Base-by-base conservation (phyloP, 2,888 invertebrate species). In the Drosophila falleni region DNA sequence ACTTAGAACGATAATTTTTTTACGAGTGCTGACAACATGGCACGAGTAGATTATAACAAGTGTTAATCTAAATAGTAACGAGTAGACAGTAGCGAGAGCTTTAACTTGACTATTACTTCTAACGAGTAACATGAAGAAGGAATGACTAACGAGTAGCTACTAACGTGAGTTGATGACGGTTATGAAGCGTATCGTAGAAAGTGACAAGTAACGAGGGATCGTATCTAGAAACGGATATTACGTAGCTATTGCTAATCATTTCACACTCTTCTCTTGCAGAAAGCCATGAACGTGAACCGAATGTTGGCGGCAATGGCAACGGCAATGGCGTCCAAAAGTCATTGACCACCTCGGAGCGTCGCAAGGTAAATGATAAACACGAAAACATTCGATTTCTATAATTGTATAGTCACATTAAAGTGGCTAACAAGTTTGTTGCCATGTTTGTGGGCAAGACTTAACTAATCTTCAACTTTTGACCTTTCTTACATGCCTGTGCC, bases 291-390 rank as follows among this genome's bases (percentile, higher is more conserved):
- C 66, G 74, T 26, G 76, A 71, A 16, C 63, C 65, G 33, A 61
- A 31, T 61, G 67, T 64, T 39, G 60, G 64, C 3, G 80, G 77
- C 41, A 67, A 71, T 64, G 77, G 61, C 15, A 73, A 71, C 5
- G 87, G 86, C 0, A 95, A 95, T 11, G 96, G 95, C 87, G 93
- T 95, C 55, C 89, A 91, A 58, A 96, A 96, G 91, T 96, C 96
- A 0, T 95, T 96, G 0, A 95, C 96, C 82, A 96, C 97, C 0
- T 96, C 96, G 0, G 97, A 97, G 89, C 93, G 96, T n/a, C 94
- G 96, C 80, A 96, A 95, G 93, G 92, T 96, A 81, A 88, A 64
- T 63, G 10, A n/a, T 26, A 15, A 16, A 5, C n/a, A 2, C 2
- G 11, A 50, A 41, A 33, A 15, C 0, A 59, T 23, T 19, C 33